Evolutionary conservation across 2,888 invertebrate genomes (phyloP).

Genomic region (Drosophila parthenogenetica): DNA sequence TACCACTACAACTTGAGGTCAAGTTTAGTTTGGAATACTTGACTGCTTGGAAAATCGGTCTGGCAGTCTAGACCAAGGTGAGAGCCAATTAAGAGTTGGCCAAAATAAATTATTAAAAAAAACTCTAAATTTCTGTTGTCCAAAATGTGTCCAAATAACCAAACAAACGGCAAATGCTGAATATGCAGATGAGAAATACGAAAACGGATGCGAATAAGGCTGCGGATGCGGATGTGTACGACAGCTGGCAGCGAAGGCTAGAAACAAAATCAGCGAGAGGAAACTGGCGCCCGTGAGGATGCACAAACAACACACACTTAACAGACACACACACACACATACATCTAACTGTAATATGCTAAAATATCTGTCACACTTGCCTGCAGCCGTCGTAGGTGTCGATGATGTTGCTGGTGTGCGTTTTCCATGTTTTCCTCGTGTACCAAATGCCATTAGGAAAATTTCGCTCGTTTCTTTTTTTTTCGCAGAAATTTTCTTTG

Average conservation of each 20-base stretch:
- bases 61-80: slow-evolving; percentile 14
- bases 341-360: slow-evolving; percentile 47
- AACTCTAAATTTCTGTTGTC: slow-evolving; percentile 16
- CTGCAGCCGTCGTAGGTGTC: slow-evolving; percentile 52
- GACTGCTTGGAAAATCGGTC: slow-evolving; percentile 9
- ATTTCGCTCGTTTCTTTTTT: slow-evolving; percentile 36
- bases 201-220: slow-evolving; percentile 7
- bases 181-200: slow-evolving; percentile 4
- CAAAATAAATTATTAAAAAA: not conserved
- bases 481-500: slow-evolving; percentile 39
- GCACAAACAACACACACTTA: slow-evolving; percentile 36
- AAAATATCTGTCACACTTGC: slow-evolving; percentile 65
- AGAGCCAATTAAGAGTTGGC: not conserved
- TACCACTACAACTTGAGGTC: slow-evolving; percentile 31
- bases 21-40: slow-evolving; percentile 24
- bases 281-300: slow-evolving; percentile 48
- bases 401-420: slow-evolving; percentile 43
- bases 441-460: slow-evolving; percentile 74
- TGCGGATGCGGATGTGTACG: slow-evolving; percentile 28
- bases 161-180: slow-evolving; percentile 23
- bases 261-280: slow-evolving; percentile 68
- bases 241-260: slow-evolving; percentile 46
- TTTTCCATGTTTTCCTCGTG: slow-evolving; percentile 47
- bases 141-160: slow-evolving; percentile 1
- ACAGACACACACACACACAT: slow-evolving; percentile 9